Evolutionary conservation across 2,888 invertebrate genomes (phyloP), one percentile per base, ranked within the genome.

Genomic region (Drosophila quinaria): DNA sequence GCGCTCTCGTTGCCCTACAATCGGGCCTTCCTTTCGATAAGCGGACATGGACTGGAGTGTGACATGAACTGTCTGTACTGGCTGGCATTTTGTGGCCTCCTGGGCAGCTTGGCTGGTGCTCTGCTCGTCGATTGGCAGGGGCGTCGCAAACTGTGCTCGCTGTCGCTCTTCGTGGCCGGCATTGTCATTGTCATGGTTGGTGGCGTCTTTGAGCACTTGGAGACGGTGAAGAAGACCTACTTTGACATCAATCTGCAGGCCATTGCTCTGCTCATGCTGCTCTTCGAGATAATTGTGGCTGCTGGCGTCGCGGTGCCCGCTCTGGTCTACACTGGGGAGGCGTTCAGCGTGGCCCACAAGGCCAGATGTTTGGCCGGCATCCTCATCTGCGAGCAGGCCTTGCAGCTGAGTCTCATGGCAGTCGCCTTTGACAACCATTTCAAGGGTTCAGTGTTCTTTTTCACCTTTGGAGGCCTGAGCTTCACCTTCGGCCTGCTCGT

Each of bases 1-100:
- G 82, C 87, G 3, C 65, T 92, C 17, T 90, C 92, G 1, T 31
- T 91, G 66, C 91, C 91, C 1, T 91, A 89, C 47, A 92, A 92
- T 68, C 90, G 91, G 1, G 87, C 91, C 0, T 92, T 87, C 44
- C 71, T 90, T 25, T 73, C 86, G 29, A 72, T 90, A 35, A 91
- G 91, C 71, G 87, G 84, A 81, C 68, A 83, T 50, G 88, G 90
- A 1, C 87, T 89, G 17, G 79, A 83, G 52, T 90, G 90, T 47
- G 87, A 90, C 55, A 80, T 87, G 75, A 91, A 90, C 56, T 91
- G 91, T 42, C 63, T 91, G 4, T 90, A 91, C 49, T 80, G 80
- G 63, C 61, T 91, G 71, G 81, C 88, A n/a, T 73, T 88, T 22
- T 81, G 85, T 4, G 92, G 92, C 4, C 69, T 91, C 2, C 17